phyloP scores from a whole-genome alignment of 2,797 vertebrate species.

The Rhodeus uyekii region DNA sequence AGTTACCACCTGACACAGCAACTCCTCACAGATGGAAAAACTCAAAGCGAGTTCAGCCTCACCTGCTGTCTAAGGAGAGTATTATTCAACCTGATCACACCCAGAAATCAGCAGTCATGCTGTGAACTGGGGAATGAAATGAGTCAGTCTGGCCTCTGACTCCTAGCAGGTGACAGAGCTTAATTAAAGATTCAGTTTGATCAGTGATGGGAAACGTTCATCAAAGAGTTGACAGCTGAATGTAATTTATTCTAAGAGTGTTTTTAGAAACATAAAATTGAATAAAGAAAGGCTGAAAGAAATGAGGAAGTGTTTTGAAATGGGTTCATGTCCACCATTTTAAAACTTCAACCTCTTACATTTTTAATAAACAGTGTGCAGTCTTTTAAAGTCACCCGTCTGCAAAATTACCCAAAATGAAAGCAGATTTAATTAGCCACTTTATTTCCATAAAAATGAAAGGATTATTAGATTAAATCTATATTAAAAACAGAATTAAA shows the following conservation, averaged over 20 bases:
- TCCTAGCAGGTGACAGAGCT: constrained; percentile 24
- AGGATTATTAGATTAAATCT: background rate
- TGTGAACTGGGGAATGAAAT: constrained; percentile 25
- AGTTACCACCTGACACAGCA: constrained; percentile 28
- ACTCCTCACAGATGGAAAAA: constrained; percentile 37
- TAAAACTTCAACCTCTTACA: background rate
- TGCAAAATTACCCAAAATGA: background rate
- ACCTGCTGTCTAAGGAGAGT: constrained; percentile 39
- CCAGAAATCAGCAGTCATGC: constrained; percentile 32
- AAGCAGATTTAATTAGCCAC: background rate
- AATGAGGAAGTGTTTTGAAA: background rate
- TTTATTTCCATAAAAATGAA: background rate
- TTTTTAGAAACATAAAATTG: background rate
- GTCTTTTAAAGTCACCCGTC: background rate
- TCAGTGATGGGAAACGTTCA: constrained; percentile 12
- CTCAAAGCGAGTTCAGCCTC: constrained; percentile 23
- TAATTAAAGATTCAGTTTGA: constrained; percentile 32
- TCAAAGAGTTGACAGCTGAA: background rate
- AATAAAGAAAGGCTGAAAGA: background rate
- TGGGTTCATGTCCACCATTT: background rate
- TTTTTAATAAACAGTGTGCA: background rate
- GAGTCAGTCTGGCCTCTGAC: constrained; percentile 20
- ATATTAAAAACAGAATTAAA: background rate
- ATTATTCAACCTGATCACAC: constrained; percentile 21
- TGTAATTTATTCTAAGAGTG: background rate